Percentiles rank a stretch among this genome's conserved stretches.
Conservation (phyloP, 1,140 invertebrate genomes). For the Leptopilina clavipes region DNA sequence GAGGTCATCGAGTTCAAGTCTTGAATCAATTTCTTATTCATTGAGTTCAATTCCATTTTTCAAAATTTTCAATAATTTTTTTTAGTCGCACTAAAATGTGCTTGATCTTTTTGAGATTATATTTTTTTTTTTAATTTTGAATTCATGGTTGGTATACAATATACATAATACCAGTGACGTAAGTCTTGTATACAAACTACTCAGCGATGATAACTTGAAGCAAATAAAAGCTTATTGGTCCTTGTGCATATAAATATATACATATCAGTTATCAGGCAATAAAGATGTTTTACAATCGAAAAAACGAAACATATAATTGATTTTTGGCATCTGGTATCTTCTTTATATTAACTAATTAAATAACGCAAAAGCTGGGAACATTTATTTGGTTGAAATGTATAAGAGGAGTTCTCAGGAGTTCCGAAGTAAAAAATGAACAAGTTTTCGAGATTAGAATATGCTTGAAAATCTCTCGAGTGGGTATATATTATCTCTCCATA, state of each 20-base stretch:
- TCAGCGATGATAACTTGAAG: conserved; percentile 12
- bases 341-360: conserved; percentile 69
- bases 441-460: neutral
- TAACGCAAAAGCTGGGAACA: conserved; percentile 54
- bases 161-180: too few species aligned
- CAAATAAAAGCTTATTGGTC: conserved; percentile 22
- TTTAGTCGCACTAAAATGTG: too few species aligned
- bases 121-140: too few species aligned
- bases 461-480: neutral
- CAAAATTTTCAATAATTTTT: too few species aligned
- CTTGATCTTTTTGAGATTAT: too few species aligned
- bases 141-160: too few species aligned
- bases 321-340: conserved; percentile 68
- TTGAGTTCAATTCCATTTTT: neutral
- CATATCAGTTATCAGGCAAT: conserved; percentile 66
- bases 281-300: conserved; percentile 71
- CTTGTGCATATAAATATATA: conserved; percentile 38
- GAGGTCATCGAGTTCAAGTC: neutral
- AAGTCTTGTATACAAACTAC: conserved; percentile 33
- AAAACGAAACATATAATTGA: conserved; percentile 69
- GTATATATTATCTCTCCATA: conserved; percentile 6
- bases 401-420: neutral
- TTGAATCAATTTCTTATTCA: neutral
- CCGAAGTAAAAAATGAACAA: conserved; percentile 7
- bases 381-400: neutral